Evolutionary conservation across 2,797 vertebrate species (phyloP), one percentile per base, ranked within the genome.

Genomic region (Lophotriccus pileatus): DNA sequence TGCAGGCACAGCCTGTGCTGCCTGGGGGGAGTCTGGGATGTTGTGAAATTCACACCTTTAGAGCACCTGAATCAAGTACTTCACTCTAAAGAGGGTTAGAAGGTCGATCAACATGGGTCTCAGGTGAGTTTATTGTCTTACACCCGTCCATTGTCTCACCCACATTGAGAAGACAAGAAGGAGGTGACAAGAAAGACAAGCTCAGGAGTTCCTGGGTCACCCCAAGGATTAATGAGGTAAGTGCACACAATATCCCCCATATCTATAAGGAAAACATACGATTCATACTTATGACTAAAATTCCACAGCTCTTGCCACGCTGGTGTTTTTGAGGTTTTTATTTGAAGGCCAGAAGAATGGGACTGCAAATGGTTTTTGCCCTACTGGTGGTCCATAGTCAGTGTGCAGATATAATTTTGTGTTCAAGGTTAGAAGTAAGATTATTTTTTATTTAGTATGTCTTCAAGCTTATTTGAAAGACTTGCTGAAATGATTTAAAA

Each of bases 11-110:
- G 12, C 15, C 19, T 84, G 60, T 59, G 5, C 7, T 75, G 10
- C 11, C 19, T 46, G 23, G 2, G 3, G 5, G 3, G 7, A 30
- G 11, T 27, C 27, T 34, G 20, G 3, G 6, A n/a, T 41, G 36
- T 56, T 73, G 49, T 89, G 72, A 72, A 82, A 74, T 50, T 73
- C 43, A 18, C 24, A 62, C 1, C 2, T 39, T 73, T 36, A 1
- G 0, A 53, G 27, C 5, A 44, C 10, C 37, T 72, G 39, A 86
- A 59, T n/a, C 7, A 25, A n/a, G 4, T 22, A 27, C 5, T 43
- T 79, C 0, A 1, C 14, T 41, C 30, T 41, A 28, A 77, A 59
- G 44, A 63, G 8, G 19, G 3, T 10, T n/a, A 39, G n/a, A 12
- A 63, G 12, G 3, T 67, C 11, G 44, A 13, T 30, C 32, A 77